Percentiles rank a stretch among this genome's conserved stretches.
Conservation (phyloP, 1,140 invertebrate species). For the Nilaparvata lugens region DNA sequence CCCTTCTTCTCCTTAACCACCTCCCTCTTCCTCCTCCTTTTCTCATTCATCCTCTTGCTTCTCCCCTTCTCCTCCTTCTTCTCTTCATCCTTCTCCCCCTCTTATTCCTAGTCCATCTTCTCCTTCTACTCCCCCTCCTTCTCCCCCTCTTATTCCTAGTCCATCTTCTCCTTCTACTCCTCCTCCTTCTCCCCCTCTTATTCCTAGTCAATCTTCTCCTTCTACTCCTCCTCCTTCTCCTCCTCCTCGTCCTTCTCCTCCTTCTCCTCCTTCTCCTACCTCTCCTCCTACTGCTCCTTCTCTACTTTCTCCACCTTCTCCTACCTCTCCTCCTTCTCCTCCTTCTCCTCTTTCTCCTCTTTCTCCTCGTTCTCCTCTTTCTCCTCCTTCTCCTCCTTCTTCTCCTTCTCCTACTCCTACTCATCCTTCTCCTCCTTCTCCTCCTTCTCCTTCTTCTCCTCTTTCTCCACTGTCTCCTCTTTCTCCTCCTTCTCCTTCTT, state of each 20-base stretch:
- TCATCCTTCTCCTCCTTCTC: not conserved
- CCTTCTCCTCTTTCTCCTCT: conserved; percentile 8
- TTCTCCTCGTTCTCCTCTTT: not conserved
- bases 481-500: not conserved
- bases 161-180: not conserved
- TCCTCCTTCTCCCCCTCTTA: not conserved
- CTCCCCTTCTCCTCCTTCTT: no score
- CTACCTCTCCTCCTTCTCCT: not conserved
- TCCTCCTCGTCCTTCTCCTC: not conserved
- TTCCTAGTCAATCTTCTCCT: no score
- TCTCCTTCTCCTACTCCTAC: not conserved
- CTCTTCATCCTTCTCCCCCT: no score
- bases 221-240: not conserved
- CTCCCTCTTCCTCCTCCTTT: no score
- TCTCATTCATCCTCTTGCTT: no score
- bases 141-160: not conserved
- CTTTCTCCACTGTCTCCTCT: no score
- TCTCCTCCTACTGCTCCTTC: conserved; percentile 1
- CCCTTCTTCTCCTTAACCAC: no score
- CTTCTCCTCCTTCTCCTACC: not conserved
- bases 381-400: not conserved
- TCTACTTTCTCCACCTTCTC: conserved; percentile 7
- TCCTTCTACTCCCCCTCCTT: no score
- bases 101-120: no score
- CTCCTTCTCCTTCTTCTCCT: not conserved